phyloP scores from a whole-genome alignment of 2,113 vertebrate species.

The Notarius quadriscutis region DNA sequence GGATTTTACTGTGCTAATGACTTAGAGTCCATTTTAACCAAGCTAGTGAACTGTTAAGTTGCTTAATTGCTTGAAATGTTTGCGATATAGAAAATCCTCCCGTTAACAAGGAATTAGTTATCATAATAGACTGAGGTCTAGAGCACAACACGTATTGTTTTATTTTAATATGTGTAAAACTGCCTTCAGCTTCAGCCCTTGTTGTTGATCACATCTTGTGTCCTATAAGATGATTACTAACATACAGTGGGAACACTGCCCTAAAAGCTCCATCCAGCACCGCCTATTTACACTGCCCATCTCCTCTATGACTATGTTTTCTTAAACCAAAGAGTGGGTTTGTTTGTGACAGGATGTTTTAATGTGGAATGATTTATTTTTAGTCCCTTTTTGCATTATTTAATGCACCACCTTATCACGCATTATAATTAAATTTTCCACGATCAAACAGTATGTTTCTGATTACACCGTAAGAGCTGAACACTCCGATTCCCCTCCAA shows the following conservation, averaged over 20 bases:
- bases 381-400: neutral
- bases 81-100: neutral
- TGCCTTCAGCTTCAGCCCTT: slow-evolving; percentile 57
- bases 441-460: slow-evolving; percentile 2
- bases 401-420: slow-evolving; percentile 64
- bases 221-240: slow-evolving; percentile 36
- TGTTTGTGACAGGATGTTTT: slow-evolving; percentile 51
- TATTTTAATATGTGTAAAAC: slow-evolving; percentile 56
- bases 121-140: slow-evolving; percentile 23
- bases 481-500: neutral
- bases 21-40: slow-evolving; percentile 3
- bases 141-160: slow-evolving; percentile 57
- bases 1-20: slow-evolving; percentile 32
- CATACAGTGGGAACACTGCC: slow-evolving; percentile 44
- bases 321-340: slow-evolving; percentile 71
- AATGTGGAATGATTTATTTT: neutral
- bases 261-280: slow-evolving; percentile 18
- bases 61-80: slow-evolving; percentile 21
- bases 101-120: neutral
- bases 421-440: slow-evolving; percentile 47
- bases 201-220: slow-evolving; percentile 32
- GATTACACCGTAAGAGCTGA: slow-evolving; percentile 15
- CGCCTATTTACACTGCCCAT: slow-evolving; percentile 14
- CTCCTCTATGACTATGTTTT: slow-evolving; percentile 53
- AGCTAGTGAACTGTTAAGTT: slow-evolving; percentile 33